These are phyloP conservation scores for Drosophila sulfurigaster DNA, from an alignment of 1,140 invertebrate genomes.

Conservation along the genomic window DNA sequence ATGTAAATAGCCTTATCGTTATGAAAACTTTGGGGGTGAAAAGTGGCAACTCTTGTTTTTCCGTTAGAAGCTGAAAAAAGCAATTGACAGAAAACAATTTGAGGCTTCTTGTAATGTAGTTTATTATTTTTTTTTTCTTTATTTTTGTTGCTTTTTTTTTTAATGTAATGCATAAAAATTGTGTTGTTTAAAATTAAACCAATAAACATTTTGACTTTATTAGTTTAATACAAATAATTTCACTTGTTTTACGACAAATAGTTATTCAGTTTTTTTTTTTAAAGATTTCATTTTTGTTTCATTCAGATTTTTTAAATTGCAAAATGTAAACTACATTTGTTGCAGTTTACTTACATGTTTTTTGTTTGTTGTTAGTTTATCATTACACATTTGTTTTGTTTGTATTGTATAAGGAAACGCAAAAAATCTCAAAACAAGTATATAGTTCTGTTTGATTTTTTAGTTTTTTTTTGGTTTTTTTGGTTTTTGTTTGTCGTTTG, in stretches of 20 bases:
- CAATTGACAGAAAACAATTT: neutral
- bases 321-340: slow-evolving; percentile 44
- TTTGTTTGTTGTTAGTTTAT: slow-evolving; percentile 28
- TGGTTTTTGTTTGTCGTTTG: slow-evolving; percentile 49
- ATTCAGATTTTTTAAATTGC: slow-evolving; percentile 45
- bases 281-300: slow-evolving; percentile 7
- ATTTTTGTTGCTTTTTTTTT: slow-evolving; percentile 38
- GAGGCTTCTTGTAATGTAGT: slow-evolving; percentile 46
- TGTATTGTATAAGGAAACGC: slow-evolving; percentile 69
- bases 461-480: slow-evolving; percentile 44
- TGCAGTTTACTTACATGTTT: slow-evolving; percentile 22
- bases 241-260: slow-evolving; percentile 76
- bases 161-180: slow-evolving; percentile 78
- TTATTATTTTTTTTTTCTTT: slow-evolving; percentile 48
- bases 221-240: slow-evolving; percentile 79
- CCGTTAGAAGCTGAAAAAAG: neutral
- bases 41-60: neutral
- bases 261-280: slow-evolving; percentile 43
- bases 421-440: slow-evolving; percentile 74
- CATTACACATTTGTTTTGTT: slow-evolving; percentile 17
- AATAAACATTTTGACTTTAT: slow-evolving; percentile 76
- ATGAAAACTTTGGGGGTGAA: too few species aligned
- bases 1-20: neutral
- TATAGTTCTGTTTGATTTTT: slow-evolving; percentile 60
- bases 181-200: slow-evolving; percentile 74